Conservation (phyloP, 2,113 vertebrate species). For the Maccullochella peelii region DNA sequence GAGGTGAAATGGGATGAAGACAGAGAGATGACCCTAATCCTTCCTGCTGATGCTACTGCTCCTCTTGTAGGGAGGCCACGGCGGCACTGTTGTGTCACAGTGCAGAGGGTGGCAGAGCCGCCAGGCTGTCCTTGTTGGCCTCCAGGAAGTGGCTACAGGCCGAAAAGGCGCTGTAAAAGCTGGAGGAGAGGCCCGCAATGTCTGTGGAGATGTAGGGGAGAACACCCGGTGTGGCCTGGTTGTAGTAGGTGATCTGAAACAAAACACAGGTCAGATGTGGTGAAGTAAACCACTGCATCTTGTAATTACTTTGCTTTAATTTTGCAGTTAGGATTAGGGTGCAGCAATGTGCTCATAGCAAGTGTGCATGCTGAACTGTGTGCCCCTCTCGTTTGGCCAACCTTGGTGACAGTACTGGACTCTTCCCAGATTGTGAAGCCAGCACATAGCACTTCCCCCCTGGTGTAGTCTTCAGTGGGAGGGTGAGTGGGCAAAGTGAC, state of each 20-base stretch:
- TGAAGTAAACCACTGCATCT: not conserved
- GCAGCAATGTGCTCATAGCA: slow-evolving; percentile 4
- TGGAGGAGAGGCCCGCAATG: slow-evolving; percentile 90
- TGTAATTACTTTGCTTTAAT: not conserved
- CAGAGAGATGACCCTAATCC: not conserved
- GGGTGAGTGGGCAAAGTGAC: slow-evolving; percentile 91
- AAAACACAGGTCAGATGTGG: slow-evolving; percentile 7
- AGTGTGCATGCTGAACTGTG: not conserved
- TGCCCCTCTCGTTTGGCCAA: slow-evolving; percentile 68
- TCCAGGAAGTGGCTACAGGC: slow-evolving; percentile 91
- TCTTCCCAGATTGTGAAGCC: slow-evolving; percentile 93
- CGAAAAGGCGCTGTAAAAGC: slow-evolving; percentile 87
- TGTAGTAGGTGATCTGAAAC: slow-evolving; percentile 94
- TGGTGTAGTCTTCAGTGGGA: slow-evolving; percentile 77
- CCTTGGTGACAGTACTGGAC: slow-evolving; percentile 88
- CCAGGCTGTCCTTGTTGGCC: slow-evolving; percentile 86
- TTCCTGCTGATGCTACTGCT: not conserved
- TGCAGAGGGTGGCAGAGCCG: slow-evolving; percentile 36
- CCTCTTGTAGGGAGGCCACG: not conserved
- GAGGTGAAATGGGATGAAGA: not conserved
- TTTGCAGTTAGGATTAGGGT: not conserved
- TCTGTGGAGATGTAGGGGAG: slow-evolving; percentile 94
- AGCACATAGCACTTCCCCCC: slow-evolving; percentile 92
- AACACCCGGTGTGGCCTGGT: slow-evolving; percentile 91
- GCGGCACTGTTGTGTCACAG: slow-evolving; percentile 19